Evolutionary conservation across 2,797 vertebrate genomes (phyloP), one percentile per base, ranked within the genome.

Genomic region (Rhinophrynus dorsalis): DNA sequence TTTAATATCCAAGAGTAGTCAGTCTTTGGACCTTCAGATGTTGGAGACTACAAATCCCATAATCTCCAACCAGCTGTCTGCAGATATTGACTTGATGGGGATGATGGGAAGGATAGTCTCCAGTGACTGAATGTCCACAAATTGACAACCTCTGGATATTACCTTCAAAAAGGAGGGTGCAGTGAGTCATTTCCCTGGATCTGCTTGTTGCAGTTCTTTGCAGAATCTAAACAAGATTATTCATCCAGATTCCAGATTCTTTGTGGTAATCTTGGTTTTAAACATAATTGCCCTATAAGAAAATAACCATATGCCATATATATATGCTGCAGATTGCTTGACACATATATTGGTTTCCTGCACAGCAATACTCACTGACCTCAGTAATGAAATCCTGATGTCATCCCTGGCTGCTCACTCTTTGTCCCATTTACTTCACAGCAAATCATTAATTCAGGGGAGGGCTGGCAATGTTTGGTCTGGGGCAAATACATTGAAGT

Each of bases 341-440:
- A 48, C 45, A 13, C 21, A 24, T 24, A 48, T 48, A 24, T 48
- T 48, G 21, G 20, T 48, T 48, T 24, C 5, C 21, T 24, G 12
- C 24, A 5, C 45, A 23, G 45, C 10, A 12, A 23, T 7, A 45
- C 18, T 24, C 13, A 48, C 44, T 47, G 44, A 6, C 44, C 20
- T 18, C 45, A 48, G 45, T 24, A 48, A 54, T 54, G 51, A 10
- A 54, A 33, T 33, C 51, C 30, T 21, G 29, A 56, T 56, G 30
- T 35, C 52, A 23, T 30, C 18, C 18, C 3, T 2, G 23, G 18
- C 30, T 33, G 17, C 30, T 23, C 2, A 17, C 23, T 5, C 13
- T 23, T 23, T 18, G 1, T 32, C 29, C 51, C 10, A 18, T 33
- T 20, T 32, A 17, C 29, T 54, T 13, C 10, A 30, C 6, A 29